phyloP scores from a whole-genome alignment of 2,888 invertebrate genomes.

The Latrodectus hesperus region DNA sequence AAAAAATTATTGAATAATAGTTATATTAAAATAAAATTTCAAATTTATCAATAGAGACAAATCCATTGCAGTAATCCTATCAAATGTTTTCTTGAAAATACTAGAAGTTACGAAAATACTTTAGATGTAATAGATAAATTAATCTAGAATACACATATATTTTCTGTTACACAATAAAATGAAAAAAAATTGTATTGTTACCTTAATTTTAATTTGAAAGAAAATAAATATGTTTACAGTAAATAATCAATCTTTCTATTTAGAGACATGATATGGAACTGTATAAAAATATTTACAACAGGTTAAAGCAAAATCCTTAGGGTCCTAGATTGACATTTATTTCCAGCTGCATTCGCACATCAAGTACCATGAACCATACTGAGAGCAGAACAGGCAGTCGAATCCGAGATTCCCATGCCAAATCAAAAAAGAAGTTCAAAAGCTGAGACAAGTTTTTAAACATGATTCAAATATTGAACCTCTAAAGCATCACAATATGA shows the following conservation, averaged over 20 bases:
- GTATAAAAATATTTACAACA: background rate
- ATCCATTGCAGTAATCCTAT: too few species aligned
- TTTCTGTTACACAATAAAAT: too few species aligned
- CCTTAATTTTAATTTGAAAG: background rate
- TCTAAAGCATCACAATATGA: background rate
- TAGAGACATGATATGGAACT: too few species aligned
- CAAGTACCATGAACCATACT: conserved; percentile 81
- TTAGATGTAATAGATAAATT: too few species aligned
- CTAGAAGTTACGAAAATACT: too few species aligned
- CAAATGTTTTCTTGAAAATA: too few species aligned
- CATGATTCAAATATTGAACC: conserved; percentile 3
- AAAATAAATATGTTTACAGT: background rate
- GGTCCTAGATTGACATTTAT: conserved; percentile 79
- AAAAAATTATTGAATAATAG: too few species aligned
- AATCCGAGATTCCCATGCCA: conserved; percentile 83
- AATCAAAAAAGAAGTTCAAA: conserved; percentile 77
- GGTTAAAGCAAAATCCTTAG: background rate
- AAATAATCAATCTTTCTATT: background rate
- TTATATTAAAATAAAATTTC: too few species aligned
- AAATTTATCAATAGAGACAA: too few species aligned
- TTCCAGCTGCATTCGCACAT: conserved; percentile 82
- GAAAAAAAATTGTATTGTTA: too few species aligned
- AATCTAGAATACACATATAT: too few species aligned
- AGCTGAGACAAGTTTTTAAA: conserved; percentile 33
- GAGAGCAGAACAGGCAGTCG: conserved; percentile 82